Evolutionary conservation across 2,797 vertebrate species (phyloP), one percentile per base, ranked within the genome.

Genomic region (Molossus molossus): DNA sequence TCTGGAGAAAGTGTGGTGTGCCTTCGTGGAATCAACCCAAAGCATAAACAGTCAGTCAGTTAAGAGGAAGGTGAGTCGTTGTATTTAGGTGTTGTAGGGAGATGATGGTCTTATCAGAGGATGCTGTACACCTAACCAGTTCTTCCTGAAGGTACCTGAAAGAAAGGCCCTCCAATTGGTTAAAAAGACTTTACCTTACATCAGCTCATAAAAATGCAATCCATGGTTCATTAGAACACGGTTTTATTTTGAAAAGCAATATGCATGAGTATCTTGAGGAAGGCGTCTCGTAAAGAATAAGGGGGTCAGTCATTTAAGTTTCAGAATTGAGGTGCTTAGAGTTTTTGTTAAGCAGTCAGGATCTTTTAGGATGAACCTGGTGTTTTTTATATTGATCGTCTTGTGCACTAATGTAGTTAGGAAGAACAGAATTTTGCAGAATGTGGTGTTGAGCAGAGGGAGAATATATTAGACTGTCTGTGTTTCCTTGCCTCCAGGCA

Each of bases 341-440:
- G 84, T 80, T 96, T 94, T 94, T 96, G 87, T 91, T 96, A 93
- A 91, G 73, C 76, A 33, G 3, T 48, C 0, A 5, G 50, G n/a
- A 69, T 97, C 95, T 86, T 90, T 92, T 62, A 82, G 96, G 96
- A 93, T 20, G 40, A 76, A 86, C 60, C 77, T 65, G 69, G 83
- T 0, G 1, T 94, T 96, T 91, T 83, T 87, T 0, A 3, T 96
- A 95, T 89, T 57, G 96, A 96, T 93, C 77, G 86, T 82, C 92
- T 96, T 95, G 95, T 92, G n/a, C 33, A 33, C 92, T 95, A 96
- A 96, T 64, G 45, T 83, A 86, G 82, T 94, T 94, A 91, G 79
- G 77, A 62, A 91, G 93, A 86, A 89, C 81, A 88, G 92, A 70
- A 81, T 72, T 96, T 95, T 91, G 82, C 83, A 90, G 83, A 92